A percentile compares a stretch with the other conserved stretches of the same genome.
Conservation (phyloP, 2,113 vertebrate species). For the Pristiophorus japonicus region DNA sequence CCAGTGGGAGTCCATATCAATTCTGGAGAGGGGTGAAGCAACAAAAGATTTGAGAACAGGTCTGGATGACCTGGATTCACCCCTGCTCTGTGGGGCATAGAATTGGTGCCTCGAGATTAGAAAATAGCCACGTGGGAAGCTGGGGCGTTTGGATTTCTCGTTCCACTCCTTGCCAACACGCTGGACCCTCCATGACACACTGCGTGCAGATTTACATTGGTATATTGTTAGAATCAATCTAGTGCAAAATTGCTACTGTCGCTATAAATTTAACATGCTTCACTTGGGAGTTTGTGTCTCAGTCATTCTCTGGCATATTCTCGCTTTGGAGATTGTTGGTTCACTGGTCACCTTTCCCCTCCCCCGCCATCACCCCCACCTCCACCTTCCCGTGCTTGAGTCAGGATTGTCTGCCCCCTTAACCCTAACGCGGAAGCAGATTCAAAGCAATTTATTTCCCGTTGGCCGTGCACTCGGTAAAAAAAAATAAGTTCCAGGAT, state of each 20-base stretch:
- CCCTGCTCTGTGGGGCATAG: background rate
- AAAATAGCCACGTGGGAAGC: background rate
- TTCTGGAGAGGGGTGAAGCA: background rate
- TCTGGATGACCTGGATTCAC: background rate
- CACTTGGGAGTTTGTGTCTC: background rate
- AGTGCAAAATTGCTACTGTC: conserved; percentile 25
- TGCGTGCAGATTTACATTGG: background rate
- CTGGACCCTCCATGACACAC: background rate
- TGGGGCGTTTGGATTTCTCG: background rate
- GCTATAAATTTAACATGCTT: conserved; percentile 23
- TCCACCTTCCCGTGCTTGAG: background rate
- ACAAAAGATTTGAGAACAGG: background rate
- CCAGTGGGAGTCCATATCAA: background rate
- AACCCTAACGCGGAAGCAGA: background rate
- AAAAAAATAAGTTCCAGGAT: background rate
- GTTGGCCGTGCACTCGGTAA: background rate
- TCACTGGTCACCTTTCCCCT: background rate
- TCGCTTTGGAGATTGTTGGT: background rate
- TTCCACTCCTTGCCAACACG: background rate
- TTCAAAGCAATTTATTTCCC: background rate
- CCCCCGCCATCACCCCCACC: too few species aligned
- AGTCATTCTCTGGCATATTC: background rate
- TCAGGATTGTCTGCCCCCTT: background rate
- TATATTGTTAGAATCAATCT: background rate
- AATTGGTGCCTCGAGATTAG: background rate